Conservation (phyloP, 2,888 invertebrate genomes). For the Athalia cordata region DNA sequence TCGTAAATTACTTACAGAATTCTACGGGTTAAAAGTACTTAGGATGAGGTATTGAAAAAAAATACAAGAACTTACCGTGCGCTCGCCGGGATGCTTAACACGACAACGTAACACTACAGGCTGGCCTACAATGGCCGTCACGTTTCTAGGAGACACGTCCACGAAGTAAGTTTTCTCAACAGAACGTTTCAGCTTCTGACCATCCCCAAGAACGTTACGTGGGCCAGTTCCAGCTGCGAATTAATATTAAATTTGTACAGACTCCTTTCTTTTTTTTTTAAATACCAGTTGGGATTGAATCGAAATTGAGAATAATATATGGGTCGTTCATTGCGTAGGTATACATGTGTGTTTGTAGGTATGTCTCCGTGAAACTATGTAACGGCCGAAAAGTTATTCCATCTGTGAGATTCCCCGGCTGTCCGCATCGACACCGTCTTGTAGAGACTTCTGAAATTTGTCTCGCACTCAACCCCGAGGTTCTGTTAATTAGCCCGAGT, state of each 20-base stretch:
- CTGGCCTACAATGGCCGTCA: conserved; percentile 88
- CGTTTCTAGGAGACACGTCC: conserved; percentile 86
- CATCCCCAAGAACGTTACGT: conserved; percentile 54
- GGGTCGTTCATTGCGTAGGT: not conserved
- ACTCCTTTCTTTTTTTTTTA: not conserved
- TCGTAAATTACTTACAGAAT: too few relatives aligned
- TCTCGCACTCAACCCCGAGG: conserved; percentile 12
- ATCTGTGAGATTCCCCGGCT: not conserved
- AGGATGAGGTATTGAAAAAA: not conserved
- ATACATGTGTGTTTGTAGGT: not conserved
- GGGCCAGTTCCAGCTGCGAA: conserved; percentile 58
- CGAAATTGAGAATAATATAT: not conserved
- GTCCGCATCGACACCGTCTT: conserved; percentile 4
- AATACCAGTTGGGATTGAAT: not conserved
- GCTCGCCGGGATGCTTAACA: conserved; percentile 89
- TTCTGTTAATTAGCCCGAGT: conserved; percentile 29
- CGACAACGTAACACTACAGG: conserved; percentile 85
- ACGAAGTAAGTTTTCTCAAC: conserved; percentile 85
- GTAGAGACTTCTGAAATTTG: conserved; percentile 28
- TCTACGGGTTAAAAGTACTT: not conserved
- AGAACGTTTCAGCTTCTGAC: conserved; percentile 60
- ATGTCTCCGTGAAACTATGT: not conserved
- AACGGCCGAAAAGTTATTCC: not conserved
- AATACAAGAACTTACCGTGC: conserved; percentile 81
- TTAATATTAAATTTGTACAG: not conserved